These are phyloP conservation scores for Spilarctia lutea DNA, from an alignment of 2,888 invertebrate species.

Conservation along the genomic window DNA sequence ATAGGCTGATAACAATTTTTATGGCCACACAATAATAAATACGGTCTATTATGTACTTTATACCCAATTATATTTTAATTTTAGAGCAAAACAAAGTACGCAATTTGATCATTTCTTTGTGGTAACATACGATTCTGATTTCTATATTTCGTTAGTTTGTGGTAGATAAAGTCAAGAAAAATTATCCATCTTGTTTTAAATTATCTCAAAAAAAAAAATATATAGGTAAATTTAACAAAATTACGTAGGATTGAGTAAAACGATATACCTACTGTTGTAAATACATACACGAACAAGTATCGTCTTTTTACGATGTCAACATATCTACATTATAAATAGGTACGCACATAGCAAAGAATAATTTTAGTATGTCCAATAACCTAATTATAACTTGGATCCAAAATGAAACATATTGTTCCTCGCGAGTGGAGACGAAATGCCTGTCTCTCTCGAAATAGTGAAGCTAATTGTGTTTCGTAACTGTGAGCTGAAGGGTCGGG, in stretches of 20 bases:
- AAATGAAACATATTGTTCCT: conserved; percentile 51
- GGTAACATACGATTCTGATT: not conserved
- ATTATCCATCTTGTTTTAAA: not conserved
- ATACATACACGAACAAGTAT: not conserved
- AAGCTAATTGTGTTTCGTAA: conserved; percentile 83
- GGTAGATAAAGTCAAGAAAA: not conserved
- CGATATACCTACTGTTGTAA: not conserved
- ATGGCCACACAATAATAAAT: not conserved
- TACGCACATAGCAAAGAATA: not conserved
- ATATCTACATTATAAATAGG: not conserved
- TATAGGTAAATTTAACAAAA: not conserved
- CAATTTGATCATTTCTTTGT: not conserved
- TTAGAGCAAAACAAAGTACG: not conserved
- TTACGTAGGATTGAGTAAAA: not conserved
- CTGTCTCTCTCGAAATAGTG: conserved; percentile 76
- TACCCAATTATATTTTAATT: not conserved
- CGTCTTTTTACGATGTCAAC: not conserved
- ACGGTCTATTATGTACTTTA: not conserved
- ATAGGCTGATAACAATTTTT: not conserved
- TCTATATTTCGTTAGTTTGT: not conserved
- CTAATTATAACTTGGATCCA: conserved; percentile 48
- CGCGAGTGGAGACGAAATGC: conserved; percentile 58
- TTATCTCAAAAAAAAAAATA: not conserved
- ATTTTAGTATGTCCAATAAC: conserved; percentile 32
- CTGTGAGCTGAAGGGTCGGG: conserved; percentile 75